Evolutionary conservation across 2,888 invertebrate species (phyloP).

Genomic region (Leuctra nigra): DNA sequence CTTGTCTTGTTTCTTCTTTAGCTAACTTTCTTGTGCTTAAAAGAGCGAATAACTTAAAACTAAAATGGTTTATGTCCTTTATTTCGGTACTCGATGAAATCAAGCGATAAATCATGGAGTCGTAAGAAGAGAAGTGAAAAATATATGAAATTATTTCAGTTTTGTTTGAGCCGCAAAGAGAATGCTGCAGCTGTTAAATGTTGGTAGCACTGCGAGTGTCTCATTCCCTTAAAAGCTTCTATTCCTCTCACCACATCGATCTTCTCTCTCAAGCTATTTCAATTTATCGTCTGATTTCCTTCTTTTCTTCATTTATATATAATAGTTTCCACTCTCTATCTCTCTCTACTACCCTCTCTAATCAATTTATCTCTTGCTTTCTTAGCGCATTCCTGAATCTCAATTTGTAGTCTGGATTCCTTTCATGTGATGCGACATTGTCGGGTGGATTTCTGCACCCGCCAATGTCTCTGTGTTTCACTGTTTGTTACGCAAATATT

Average conservation of each 20-base stretch:
- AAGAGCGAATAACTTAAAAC: constrained; percentile 10
- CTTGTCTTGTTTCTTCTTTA: too few relatives aligned
- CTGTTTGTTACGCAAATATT: too few relatives aligned
- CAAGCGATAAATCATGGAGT: constrained; percentile 8
- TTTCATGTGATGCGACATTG: too few relatives aligned
- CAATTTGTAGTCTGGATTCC: too few relatives aligned
- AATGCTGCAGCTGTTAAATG: constrained; percentile 11
- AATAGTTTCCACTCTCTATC: not conserved
- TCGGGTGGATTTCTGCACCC: too few relatives aligned
- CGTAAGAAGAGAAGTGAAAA: not conserved
- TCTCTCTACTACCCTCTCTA: not conserved
- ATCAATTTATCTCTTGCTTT: constrained; percentile 5
- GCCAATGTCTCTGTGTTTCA: too few relatives aligned
- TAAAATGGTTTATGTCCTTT: constrained; percentile 16
- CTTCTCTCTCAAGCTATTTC: not conserved
- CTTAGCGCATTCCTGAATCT: too few relatives aligned
- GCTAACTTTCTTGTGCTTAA: constrained; percentile 10
- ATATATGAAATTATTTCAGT: constrained; percentile 10
- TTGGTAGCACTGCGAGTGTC: not conserved
- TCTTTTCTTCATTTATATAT: not conserved
- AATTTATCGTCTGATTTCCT: not conserved
- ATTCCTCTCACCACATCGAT: not conserved
- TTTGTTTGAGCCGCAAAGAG: not conserved
- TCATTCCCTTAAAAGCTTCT: constrained; percentile 17
- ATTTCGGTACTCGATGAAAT: constrained; percentile 16